A percentile compares a stretch with the other conserved stretches of the same genome.
phyloP scores from a whole-genome alignment of 2,113 vertebrate species.

The Leucoraja erinaceus region DNA sequence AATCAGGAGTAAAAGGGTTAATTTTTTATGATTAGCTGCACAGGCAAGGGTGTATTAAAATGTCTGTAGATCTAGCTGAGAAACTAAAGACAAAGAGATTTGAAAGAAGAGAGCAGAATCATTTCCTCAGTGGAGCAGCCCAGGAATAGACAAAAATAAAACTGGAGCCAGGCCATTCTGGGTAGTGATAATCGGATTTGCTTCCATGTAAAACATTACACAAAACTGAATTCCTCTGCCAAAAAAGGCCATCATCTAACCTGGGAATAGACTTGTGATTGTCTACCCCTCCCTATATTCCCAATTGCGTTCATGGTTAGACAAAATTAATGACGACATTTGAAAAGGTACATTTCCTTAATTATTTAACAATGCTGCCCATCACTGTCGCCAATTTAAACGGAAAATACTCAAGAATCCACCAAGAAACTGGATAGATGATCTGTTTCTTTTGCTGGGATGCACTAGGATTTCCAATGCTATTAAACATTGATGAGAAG shows the following conservation, averaged over 20 bases:
- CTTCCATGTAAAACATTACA: neutral
- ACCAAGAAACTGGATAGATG: neutral
- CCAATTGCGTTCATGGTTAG: neutral
- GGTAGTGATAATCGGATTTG: too few species aligned
- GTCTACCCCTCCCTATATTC: neutral
- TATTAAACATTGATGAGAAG: slow-evolving; percentile 30
- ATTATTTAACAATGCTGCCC: neutral
- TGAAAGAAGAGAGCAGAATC: neutral
- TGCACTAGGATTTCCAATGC: neutral
- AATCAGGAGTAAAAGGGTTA: neutral
- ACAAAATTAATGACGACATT: neutral
- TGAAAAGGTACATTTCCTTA: neutral
- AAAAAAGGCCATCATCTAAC: neutral
- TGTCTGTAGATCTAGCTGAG: neutral
- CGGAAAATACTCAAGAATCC: neutral
- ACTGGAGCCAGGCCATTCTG: neutral
- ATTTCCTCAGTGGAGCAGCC: neutral
- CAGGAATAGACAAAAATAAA: neutral
- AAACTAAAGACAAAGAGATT: neutral
- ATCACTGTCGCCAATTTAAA: neutral
- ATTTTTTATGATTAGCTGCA: neutral
- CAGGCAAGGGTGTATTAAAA: neutral
- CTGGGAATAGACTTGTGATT: neutral
- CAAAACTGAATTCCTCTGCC: neutral
- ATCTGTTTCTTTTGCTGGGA: neutral